Percentiles rank a stretch among this genome's conserved stretches.
These are phyloP conservation scores for Typhlichthys eigenmanni DNA, from an alignment of 2,797 vertebrate genomes.

Conservation along the genomic window DNA sequence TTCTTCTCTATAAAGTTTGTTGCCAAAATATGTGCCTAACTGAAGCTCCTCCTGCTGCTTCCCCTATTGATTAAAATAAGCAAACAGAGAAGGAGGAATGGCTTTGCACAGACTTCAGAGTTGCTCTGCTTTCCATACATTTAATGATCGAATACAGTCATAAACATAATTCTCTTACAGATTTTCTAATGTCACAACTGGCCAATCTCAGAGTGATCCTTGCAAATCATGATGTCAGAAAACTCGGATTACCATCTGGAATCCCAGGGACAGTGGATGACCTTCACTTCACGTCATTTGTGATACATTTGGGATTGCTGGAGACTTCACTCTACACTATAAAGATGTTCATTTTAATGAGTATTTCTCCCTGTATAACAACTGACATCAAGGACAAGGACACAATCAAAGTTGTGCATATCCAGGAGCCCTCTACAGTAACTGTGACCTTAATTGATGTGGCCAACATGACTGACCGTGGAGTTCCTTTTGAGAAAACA, in stretches of 20 bases:
- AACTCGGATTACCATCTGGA: background rate
- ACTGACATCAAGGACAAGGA: conserved; percentile 4
- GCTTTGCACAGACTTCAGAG: background rate
- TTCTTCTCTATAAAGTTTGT: too few relatives aligned
- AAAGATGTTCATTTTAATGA: background rate
- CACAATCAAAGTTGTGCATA: conserved; percentile 23
- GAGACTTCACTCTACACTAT: background rate
- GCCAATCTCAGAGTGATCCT: background rate
- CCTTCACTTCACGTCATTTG: background rate
- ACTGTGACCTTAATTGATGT: conserved; percentile 23
- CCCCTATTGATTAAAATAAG: too few relatives aligned
- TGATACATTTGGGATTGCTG: background rate
- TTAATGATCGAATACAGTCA: background rate
- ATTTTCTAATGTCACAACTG: background rate
- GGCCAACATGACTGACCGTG: conserved; percentile 1
- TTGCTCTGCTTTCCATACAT: background rate
- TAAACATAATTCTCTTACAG: background rate
- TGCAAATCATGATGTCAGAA: background rate
- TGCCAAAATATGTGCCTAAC: too few relatives aligned
- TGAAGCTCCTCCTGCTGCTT: too few relatives aligned
- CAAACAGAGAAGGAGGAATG: background rate
- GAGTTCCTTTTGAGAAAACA: background rate
- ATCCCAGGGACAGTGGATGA: background rate
- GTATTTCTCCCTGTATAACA: background rate
- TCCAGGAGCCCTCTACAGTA: conserved; percentile 7